These are phyloP conservation scores for Heteronetta atricapilla DNA, from an alignment of 2,113 vertebrate genomes.

Conservation along the genomic window DNA sequence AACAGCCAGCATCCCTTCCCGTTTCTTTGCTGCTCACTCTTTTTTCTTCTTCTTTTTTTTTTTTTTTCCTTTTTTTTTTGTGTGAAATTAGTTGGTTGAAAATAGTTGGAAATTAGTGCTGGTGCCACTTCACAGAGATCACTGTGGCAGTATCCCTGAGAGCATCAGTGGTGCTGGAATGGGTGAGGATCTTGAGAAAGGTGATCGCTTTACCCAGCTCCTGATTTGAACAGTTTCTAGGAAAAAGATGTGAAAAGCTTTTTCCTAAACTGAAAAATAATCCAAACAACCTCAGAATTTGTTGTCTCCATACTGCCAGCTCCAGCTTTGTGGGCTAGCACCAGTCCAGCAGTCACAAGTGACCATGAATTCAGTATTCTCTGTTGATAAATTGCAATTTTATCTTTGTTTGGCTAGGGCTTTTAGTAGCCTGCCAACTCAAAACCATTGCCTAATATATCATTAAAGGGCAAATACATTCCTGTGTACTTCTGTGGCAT, in stretches of 20 bases:
- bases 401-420: constrained; percentile 47
- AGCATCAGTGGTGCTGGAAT: not conserved
- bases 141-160: not conserved
- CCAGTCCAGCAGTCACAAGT: not conserved
- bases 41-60: too few species aligned
- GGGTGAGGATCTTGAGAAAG: not conserved
- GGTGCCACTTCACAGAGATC: not conserved
- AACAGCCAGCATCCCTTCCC: not conserved
- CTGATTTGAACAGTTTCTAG: not conserved
- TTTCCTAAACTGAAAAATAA: not conserved
- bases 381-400: constrained; percentile 52
- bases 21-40: not conserved
- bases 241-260: not conserved
- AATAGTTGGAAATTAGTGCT: too few species aligned
- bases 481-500: not conserved
- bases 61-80: not conserved
- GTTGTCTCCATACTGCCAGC: not conserved
- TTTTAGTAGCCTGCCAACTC: constrained; percentile 58
- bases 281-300: not conserved
- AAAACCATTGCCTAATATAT: constrained; percentile 60
- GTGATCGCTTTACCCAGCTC: not conserved
- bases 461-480: not conserved
- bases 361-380: constrained; percentile 35
- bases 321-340: not conserved
- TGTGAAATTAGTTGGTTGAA: not conserved